These are phyloP conservation scores for Eristalis intricaria DNA, from an alignment of 2,888 invertebrate species.

Conservation along the genomic window DNA sequence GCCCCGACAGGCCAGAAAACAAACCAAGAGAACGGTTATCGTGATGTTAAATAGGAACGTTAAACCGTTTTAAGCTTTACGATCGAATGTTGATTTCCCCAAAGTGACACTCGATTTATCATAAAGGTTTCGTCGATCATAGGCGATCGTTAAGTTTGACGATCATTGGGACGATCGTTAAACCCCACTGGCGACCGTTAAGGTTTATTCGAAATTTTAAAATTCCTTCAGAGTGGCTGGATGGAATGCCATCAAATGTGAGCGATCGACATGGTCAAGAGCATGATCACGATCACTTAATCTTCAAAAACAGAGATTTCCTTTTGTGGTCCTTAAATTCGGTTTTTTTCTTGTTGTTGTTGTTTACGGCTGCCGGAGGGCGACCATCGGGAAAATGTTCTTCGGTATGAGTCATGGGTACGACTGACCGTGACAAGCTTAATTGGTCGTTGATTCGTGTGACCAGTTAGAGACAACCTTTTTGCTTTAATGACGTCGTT, in stretches of 20 bases:
- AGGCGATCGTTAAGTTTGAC: conserved; percentile 16
- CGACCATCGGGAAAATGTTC: not conserved
- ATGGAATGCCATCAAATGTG: not conserved
- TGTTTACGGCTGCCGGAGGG: not conserved
- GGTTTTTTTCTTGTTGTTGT: not conserved
- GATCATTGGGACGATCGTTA: not conserved
- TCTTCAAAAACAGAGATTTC: not conserved
- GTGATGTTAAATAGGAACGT: conserved; percentile 35
- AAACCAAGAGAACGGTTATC: conserved; percentile 21
- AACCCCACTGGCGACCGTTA: not conserved
- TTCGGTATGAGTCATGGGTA: not conserved
- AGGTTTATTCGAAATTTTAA: not conserved
- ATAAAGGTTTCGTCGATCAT: conserved; percentile 25
- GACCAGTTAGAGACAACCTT: not conserved
- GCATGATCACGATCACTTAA: not conserved
- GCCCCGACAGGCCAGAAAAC: conserved; percentile 6
- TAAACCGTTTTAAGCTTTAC: conserved; percentile 46
- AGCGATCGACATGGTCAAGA: not conserved
- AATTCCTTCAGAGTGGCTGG: not conserved
- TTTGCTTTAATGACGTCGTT: not conserved
- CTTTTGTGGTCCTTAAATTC: not conserved
- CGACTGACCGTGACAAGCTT: not conserved
- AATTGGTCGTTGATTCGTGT: not conserved
- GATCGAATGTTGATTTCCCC: conserved; percentile 13
- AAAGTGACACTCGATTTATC: conserved; percentile 30